Evolutionary conservation across 1,140 invertebrate species (phyloP).

Genomic region (Drusus annulatus): DNA sequence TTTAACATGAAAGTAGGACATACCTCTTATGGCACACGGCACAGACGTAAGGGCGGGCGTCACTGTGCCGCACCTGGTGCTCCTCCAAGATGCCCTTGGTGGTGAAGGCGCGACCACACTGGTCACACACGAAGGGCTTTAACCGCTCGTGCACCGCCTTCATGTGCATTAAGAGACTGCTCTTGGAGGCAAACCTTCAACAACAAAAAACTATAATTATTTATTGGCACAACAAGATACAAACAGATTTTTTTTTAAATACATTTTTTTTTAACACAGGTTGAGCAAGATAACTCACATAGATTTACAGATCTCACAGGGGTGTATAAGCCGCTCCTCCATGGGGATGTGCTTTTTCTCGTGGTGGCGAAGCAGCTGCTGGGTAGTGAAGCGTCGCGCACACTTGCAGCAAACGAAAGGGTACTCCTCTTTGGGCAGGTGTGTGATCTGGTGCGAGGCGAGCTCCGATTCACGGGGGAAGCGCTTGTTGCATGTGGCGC

Average conservation of each 20-base stretch:
- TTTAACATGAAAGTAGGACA: too few relatives aligned
- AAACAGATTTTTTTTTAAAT: too few relatives aligned
- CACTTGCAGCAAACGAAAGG: conserved; percentile 64
- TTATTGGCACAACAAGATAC: too few relatives aligned
- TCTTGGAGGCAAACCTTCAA: conserved; percentile 57
- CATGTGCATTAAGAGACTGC: conserved; percentile 62
- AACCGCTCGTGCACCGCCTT: conserved; percentile 66
- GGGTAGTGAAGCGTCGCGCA: conserved; percentile 62
- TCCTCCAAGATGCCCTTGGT: conserved; percentile 67
- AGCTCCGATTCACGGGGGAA: conserved; percentile 56
- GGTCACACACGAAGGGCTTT: conserved; percentile 68
- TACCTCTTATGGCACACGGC: conserved; percentile 64
- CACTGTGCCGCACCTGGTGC: conserved; percentile 70
- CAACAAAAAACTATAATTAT: too few relatives aligned
- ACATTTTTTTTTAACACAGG: too few relatives aligned
- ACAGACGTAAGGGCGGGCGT: conserved; percentile 69
- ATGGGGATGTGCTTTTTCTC: conserved; percentile 65
- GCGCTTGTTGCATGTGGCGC: conserved; percentile 49
- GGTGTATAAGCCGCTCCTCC: conserved; percentile 63
- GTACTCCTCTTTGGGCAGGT: conserved; percentile 61
- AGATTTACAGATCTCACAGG: conserved; percentile 63
- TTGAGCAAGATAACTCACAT: conserved; percentile 48
- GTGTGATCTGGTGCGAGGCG: conserved; percentile 52
- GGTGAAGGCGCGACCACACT: conserved; percentile 68
- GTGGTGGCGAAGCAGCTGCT: conserved; percentile 63